Conservation (phyloP, 1,140 invertebrate genomes). For the Polyergus mexicanus region DNA sequence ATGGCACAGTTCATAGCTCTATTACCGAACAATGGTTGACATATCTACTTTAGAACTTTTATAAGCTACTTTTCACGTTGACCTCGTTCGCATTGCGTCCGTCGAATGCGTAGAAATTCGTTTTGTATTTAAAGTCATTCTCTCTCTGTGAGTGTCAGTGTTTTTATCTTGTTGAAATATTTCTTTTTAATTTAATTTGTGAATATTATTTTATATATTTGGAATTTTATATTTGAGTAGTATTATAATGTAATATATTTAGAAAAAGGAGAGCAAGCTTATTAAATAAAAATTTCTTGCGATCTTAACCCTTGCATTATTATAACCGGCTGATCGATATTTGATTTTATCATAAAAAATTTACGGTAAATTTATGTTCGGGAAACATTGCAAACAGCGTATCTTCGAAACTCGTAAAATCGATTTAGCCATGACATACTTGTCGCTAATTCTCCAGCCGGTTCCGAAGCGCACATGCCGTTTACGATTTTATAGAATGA, state of each 20-base stretch:
- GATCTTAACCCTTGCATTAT: background rate
- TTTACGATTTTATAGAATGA: constrained; percentile 40
- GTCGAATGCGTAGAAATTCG: constrained; percentile 37
- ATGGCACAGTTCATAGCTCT: constrained; percentile 10
- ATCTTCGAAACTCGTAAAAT: constrained; percentile 65
- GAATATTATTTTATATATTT: background rate
- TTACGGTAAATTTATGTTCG: background rate
- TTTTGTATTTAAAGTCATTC: constrained; percentile 68
- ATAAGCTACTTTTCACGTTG: constrained; percentile 67
- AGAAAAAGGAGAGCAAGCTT: background rate
- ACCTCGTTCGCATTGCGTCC: constrained; percentile 57
- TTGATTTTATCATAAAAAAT: constrained; percentile 10
- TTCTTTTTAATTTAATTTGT: background rate
- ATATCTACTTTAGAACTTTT: constrained; percentile 27
- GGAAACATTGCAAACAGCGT: constrained; percentile 18
- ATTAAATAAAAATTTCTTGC: background rate
- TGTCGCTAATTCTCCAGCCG: constrained; percentile 25
- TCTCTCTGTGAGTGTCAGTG: background rate
- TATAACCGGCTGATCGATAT: background rate
- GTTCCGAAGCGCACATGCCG: constrained; percentile 14
- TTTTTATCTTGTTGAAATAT: background rate
- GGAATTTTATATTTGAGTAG: too few relatives aligned
- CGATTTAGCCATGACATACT: constrained; percentile 70
- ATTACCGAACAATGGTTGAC: constrained; percentile 54
- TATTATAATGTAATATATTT: too few relatives aligned